These are phyloP conservation scores for Caenorhabditis imperialis DNA, from an alignment of 2,888 invertebrate genomes.

Conservation along the genomic window DNA sequence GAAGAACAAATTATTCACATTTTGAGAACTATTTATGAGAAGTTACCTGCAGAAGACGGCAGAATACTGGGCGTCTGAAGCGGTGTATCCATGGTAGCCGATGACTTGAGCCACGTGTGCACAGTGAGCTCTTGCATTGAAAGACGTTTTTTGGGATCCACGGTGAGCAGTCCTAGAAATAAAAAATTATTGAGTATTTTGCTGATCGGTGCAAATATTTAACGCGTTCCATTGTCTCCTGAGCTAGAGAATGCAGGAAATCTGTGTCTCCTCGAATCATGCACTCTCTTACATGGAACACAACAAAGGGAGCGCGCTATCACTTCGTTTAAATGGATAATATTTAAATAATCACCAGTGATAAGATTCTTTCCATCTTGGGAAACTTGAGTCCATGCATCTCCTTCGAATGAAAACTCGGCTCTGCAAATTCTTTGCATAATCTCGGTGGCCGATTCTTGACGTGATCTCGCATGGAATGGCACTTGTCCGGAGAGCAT, in stretches of 20 bases:
- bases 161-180: slow-evolving; percentile 84
- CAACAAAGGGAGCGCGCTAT: too few relatives aligned
- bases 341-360: slow-evolving; percentile 78
- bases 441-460: slow-evolving; percentile 85
- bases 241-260: too few relatives aligned
- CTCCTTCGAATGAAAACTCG: slow-evolving; percentile 85
- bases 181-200: too few relatives aligned
- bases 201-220: too few relatives aligned
- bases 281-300: too few relatives aligned
- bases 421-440: slow-evolving; percentile 88
- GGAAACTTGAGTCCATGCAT: slow-evolving; percentile 86
- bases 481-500: slow-evolving; percentile 90
- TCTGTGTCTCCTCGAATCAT: too few relatives aligned
- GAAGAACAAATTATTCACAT: slow-evolving; percentile 24
- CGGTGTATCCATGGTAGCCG: slow-evolving; percentile 75
- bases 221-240: too few relatives aligned
- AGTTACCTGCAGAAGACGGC: slow-evolving; percentile 69
- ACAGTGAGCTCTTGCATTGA: slow-evolving; percentile 83
- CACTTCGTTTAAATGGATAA: too few relatives aligned
- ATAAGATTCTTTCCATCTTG: slow-evolving; percentile 86
- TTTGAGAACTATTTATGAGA: not conserved
- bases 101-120: slow-evolving; percentile 84
- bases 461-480: slow-evolving; percentile 84
- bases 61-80: slow-evolving; percentile 77
- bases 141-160: slow-evolving; percentile 85